These are phyloP conservation scores for Meteorus cinctellus DNA, from an alignment of 2,888 invertebrate genomes.

Conservation along the genomic window DNA sequence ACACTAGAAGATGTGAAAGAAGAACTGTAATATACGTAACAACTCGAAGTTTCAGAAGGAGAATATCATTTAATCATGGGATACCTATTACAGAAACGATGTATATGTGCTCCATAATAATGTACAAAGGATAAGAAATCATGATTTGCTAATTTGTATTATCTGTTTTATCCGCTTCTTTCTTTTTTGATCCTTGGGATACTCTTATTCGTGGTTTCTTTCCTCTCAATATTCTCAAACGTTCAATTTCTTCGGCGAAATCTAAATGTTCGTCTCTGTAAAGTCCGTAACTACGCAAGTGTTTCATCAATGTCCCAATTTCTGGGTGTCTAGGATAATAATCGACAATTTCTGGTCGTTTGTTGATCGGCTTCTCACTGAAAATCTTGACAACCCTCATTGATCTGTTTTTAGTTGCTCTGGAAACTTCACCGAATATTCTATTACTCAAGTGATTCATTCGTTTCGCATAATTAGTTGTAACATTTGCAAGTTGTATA, in stretches of 20 bases:
- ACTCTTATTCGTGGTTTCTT: slow-evolving; percentile 72
- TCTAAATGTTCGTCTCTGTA: slow-evolving; percentile 92
- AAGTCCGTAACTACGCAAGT: slow-evolving; percentile 84
- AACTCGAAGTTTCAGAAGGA: slow-evolving; percentile 26
- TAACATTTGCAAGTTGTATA: slow-evolving; percentile 79
- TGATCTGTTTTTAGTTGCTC: slow-evolving; percentile 83
- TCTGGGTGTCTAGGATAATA: slow-evolving; percentile 93
- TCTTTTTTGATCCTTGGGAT: slow-evolving; percentile 43
- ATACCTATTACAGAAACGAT: background rate
- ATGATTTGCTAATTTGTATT: slow-evolving; percentile 46
- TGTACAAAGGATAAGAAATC: background rate
- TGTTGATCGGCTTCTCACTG: slow-evolving; percentile 83
- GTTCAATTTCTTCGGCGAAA: slow-evolving; percentile 89
- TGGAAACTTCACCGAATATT: slow-evolving; percentile 91
- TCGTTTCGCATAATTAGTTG: slow-evolving; percentile 86
- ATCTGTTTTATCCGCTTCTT: slow-evolving; percentile 45
- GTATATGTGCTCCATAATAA: background rate
- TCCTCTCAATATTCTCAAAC: slow-evolving; percentile 84
- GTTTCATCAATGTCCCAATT: slow-evolving; percentile 82
- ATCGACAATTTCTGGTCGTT: slow-evolving; percentile 81
- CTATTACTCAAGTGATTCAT: slow-evolving; percentile 91
- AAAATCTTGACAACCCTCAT: slow-evolving; percentile 89
- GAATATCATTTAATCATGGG: background rate
- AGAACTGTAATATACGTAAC: background rate
- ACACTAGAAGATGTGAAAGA: background rate